Evolutionary conservation across 2,888 invertebrate species (phyloP).

Genomic region (Catotricha subobsoleta): DNA sequence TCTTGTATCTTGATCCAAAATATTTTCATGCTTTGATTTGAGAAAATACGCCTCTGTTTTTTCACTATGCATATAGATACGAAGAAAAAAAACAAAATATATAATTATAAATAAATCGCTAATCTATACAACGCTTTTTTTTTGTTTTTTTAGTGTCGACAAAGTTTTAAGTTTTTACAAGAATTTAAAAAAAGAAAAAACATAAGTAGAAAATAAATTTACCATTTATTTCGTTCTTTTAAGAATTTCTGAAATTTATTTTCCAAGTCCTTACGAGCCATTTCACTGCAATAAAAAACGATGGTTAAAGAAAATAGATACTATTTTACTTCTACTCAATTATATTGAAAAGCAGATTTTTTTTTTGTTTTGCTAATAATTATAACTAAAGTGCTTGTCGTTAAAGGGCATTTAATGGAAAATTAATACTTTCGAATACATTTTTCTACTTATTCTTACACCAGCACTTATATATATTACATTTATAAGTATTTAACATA

Average conservation of each 20-base stretch:
- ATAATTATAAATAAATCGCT: neutral
- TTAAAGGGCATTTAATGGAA: too few relatives aligned
- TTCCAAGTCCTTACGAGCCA: constrained; percentile 34
- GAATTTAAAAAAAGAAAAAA: constrained; percentile 2
- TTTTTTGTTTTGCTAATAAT: too few relatives aligned
- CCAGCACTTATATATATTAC: too few relatives aligned
- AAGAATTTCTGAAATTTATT: constrained; percentile 35
- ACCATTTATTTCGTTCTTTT: constrained; percentile 34
- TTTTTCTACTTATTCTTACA: too few relatives aligned
- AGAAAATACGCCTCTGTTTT: constrained; percentile 20
- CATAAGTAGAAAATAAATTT: constrained; percentile 11
- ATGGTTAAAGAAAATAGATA: too few relatives aligned
- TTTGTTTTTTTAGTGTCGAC: neutral
- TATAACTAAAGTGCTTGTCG: too few relatives aligned
- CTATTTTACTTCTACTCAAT: too few relatives aligned
- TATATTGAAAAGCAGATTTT: too few relatives aligned
- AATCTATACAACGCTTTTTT: too few relatives aligned
- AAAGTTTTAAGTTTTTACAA: neutral
- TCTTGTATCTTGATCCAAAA: constrained; percentile 37
- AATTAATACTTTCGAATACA: too few relatives aligned
- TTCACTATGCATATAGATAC: constrained; percentile 7
- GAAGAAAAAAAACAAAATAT: constrained; percentile 1
- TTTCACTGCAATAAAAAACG: constrained; percentile 29
- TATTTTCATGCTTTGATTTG: constrained; percentile 24
- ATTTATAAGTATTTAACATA: too few relatives aligned